Evolutionary conservation across 2,113 vertebrate species (phyloP), one percentile per base, ranked within the genome.

Genomic region (Thomomys bottae): DNA sequence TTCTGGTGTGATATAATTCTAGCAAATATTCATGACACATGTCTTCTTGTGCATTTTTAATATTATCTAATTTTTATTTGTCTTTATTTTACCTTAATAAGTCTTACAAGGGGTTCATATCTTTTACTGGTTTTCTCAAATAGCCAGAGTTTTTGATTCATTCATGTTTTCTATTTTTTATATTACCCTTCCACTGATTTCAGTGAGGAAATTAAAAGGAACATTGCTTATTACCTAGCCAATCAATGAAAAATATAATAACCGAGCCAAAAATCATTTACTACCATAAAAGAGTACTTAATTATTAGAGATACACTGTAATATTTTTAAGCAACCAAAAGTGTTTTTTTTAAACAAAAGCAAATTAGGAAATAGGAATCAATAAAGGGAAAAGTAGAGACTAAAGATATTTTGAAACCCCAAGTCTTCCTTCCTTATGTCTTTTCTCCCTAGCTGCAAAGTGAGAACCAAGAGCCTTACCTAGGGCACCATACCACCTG

Each of bases 221-320:
- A 77, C 49, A 75, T 83, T 70, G 84, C 54, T 81, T 71, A 85
- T 34, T 80, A 64, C 23, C 54, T 84, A 85, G n/a, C 79, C 45
- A 42, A 17, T 15, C 14, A 66, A 54, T 83, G 80, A 83, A 61
- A 92, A 94, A 38, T 71, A 54, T 64, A 85, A 90, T 59, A 88
- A 79, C 26, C 61, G 38, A 77, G 57, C 18, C 8, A 68, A 95
- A 89, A 80, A 86, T 86, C 66, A 66, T 12, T 42, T 70, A 32
- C 24, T 3, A 63, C 10, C 84, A 24, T 61, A 71, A 82, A 93
- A 84, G 21, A 66, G 8, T 71, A 34, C 8, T 61, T 86, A 92
- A 94, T 92, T 89, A 95, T 95, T 94, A 88, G 70, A 57, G 64
- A 76, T 12, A 82, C 12, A 75, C 67, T 49, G 40, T 49, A 91